These are phyloP conservation scores for Montipora capitata DNA, from an alignment of 92 coral and sea anemone species.

Conservation along the genomic window DNA sequence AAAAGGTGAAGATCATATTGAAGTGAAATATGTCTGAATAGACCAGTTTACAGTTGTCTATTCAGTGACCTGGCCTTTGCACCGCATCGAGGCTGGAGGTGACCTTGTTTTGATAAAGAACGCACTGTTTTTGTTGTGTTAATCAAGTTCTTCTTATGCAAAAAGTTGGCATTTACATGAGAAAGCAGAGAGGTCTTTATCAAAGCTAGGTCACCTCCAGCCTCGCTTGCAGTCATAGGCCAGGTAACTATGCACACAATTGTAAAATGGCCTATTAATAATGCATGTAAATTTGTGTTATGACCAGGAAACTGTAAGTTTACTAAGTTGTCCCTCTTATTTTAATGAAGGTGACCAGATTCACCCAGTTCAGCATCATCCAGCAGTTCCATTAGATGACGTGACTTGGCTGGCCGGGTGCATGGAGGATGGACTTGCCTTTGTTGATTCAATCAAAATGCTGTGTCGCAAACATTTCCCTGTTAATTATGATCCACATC, in stretches of 20 bases:
- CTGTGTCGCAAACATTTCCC: constrained; percentile 67
- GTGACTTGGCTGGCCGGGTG: constrained; percentile 43
- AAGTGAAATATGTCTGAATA: background rate
- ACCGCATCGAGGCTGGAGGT: too few relatives aligned
- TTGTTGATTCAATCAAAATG: constrained; percentile 37
- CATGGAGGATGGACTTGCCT: constrained; percentile 45
- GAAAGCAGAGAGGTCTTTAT: too few relatives aligned
- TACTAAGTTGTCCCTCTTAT: constrained; percentile 3
- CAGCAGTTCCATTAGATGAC: constrained; percentile 58
- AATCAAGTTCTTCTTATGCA: too few relatives aligned
- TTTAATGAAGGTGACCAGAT: constrained; percentile 23
- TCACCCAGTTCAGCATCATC: constrained; percentile 44
- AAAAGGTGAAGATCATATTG: background rate
- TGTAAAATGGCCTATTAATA: background rate
- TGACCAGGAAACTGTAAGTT: background rate
- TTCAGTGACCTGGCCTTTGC: too few relatives aligned
- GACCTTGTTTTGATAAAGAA: too few relatives aligned
- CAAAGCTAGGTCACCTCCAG: too few relatives aligned
- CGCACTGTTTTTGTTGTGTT: too few relatives aligned
- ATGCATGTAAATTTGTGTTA: background rate
- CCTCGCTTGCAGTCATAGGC: too few relatives aligned
- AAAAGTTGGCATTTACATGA: too few relatives aligned
- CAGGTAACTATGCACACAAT: too few relatives aligned
- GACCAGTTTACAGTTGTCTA: too few relatives aligned
- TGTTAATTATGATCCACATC: constrained; percentile 66